Evolutionary conservation across 2,113 vertebrate genomes (phyloP).

Genomic region (Dipodomys stephensi): DNA sequence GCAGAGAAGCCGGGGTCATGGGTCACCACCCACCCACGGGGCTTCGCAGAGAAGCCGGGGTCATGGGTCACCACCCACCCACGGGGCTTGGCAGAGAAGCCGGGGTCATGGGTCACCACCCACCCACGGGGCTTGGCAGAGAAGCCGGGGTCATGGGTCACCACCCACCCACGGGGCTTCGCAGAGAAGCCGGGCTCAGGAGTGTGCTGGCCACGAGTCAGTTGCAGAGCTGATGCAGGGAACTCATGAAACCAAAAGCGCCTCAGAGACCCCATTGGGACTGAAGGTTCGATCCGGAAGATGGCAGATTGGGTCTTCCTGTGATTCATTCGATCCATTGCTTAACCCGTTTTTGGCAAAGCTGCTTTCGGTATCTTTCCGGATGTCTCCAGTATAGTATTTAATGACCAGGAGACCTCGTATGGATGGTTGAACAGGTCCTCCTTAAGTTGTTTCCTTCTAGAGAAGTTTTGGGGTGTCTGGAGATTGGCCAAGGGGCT

Average conservation of each 20-base stretch:
- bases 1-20: neutral
- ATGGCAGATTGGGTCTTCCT: neutral
- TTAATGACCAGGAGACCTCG: neutral
- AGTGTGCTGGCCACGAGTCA: no score
- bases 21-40: no score
- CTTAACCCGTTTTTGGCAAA: neutral
- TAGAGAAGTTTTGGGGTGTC: neutral
- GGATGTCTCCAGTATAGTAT: neutral
- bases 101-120: no score
- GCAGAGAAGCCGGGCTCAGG: neutral
- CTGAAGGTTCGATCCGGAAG: neutral
- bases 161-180: neutral
- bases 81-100: no score
- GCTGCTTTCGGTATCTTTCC: neutral
- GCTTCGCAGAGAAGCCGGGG: neutral
- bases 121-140: no score
- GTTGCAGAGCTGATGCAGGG: neutral
- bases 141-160: neutral
- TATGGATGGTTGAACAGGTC: neutral
- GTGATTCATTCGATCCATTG: neutral
- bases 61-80: no score
- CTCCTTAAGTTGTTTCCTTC: neutral
- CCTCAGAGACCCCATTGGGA: neutral
- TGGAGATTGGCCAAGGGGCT: no score
- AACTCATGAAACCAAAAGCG: neutral